Evolutionary conservation across 2,113 vertebrate species (phyloP).

Genomic region (Maccullochella peelii): DNA sequence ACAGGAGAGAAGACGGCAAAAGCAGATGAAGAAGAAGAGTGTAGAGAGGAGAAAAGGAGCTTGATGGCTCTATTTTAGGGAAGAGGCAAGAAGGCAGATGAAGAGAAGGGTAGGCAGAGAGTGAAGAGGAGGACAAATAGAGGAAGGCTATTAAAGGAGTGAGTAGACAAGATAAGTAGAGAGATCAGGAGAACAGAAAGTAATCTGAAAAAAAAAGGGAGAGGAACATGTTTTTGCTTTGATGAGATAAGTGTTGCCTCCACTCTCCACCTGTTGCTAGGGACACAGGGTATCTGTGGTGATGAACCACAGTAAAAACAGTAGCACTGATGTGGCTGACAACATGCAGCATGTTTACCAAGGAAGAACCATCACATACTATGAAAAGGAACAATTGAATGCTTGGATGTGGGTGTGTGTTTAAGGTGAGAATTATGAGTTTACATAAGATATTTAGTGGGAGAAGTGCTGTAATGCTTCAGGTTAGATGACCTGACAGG

Average conservation of each 20-base stretch:
- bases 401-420: slow-evolving; percentile 26
- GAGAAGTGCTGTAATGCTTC: not conserved
- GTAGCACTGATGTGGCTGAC: slow-evolving; percentile 13
- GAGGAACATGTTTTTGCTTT: slow-evolving; percentile 18
- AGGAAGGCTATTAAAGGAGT: slow-evolving; percentile 27
- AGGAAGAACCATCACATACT: not conserved
- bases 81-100: slow-evolving; percentile 37
- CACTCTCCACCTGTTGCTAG: slow-evolving; percentile 60
- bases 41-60: slow-evolving; percentile 9
- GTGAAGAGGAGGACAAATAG: slow-evolving; percentile 44
- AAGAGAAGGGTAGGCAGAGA: slow-evolving; percentile 36
- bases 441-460: not conserved
- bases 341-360: not conserved
- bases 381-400: slow-evolving; percentile 1
- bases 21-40: slow-evolving; percentile 27
- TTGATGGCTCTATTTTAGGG: slow-evolving; percentile 44
- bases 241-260: slow-evolving; percentile 39
- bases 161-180: slow-evolving; percentile 17
- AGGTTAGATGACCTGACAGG: not conserved
- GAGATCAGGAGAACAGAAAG: slow-evolving; percentile 13
- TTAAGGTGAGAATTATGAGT: slow-evolving; percentile 26
- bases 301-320: slow-evolving; percentile 22
- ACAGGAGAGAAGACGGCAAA: not conserved
- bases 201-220: not conserved
- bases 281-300: slow-evolving; percentile 24